Base-by-base conservation (phyloP, 1,140 invertebrate species). In the Scylla paramamosain region DNA sequence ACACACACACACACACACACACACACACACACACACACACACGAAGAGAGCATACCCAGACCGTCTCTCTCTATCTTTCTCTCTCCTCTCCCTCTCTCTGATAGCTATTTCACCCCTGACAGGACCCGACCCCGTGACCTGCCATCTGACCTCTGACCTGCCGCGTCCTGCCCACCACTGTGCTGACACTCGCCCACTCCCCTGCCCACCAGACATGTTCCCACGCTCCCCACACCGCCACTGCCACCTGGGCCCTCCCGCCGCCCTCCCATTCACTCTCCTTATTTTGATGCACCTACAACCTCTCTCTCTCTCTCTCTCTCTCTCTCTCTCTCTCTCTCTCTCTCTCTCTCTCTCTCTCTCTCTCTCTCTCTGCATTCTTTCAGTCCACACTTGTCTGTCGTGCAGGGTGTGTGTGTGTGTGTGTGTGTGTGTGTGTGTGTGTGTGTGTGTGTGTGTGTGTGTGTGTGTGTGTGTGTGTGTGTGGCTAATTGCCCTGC, bases 401-500 rank as follows among this genome's bases (percentile, higher is more conserved):
- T 86, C 20, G 20, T 16, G 20, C 20, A n/a, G 84, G 20, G 86
- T 87, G 86, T 87, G 86, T 87, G 86, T 87, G 86, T 87, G 86
- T 87, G 86, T 87, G 86, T 87, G 86, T 87, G 86, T 87, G 86
- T 39, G 39, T 39, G 39, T 39, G 39, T 39, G 39, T 39, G 39
- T 39, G 39, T 39, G 39, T 39, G 39, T 39, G 39, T 39, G 39
- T 39, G 39, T 39, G 39, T 39, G 39, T 39, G 39, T 39, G 39
- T 39, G 39, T 39, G 39, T 39, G 39, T 39, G 39, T 39, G 39
- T 39, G 39, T 39, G 39, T 39, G 39, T 39, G 39, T 39, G 39
- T 39, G 39, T 39, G 39, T 39, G 39, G 39, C 39, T 39, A 39
- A 39, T 39, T 39, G 39, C 39, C 39, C 39, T 39, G 39, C 39